Base-by-base conservation (phyloP, 2,888 invertebrate species). In the Polydesmus complanatus region DNA sequence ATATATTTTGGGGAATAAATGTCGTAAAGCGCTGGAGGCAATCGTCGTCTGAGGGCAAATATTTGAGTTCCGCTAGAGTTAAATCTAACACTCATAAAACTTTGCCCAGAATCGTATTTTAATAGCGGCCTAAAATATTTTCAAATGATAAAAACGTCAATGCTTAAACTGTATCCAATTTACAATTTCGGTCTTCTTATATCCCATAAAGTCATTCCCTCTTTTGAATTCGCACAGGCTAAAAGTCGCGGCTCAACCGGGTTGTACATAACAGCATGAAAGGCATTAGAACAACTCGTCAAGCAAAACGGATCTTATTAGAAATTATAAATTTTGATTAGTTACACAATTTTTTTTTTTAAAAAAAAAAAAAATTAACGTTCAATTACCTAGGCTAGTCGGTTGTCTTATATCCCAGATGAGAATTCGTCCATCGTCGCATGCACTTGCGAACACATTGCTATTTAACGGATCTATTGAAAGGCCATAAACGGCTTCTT, bases 231-330 rank as follows among this genome's bases (percentile, higher is more conserved):
- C 0, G 93, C 93, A 3, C 92, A 90, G 18, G 88, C 88, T 62
- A 95, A 73, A 67, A 86, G 81, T 68, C 84, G 79, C 0, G 86
- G 80, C 70, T 92, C 90, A 25, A 81, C 77, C 0, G 94, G 94
- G 75, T 94, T 92, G 74, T 87, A 93, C 83, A 88, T 88, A 48
- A 93, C 93, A n/a, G 91, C 88, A 75, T 94, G 93, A 77, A 91
- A 94, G n/a, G 92, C 83, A 58, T 82, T 80, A 67, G 80, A 80
- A 68, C 80, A 80, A 71, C 84, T 84, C 70, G 85, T 81, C 69
- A 86, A 74, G 66, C 81, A 80, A 67, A 84, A 79, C n/a, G 81
- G 80, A 65, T 81, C 82, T 77, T 70, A n/a, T n/a, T n/a, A n/a
- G 64, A 69, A 71, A 68, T n/a, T 25, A 58, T 53, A 51, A 51